These are phyloP conservation scores for Tetranychus piercei DNA, from an alignment of 2,888 invertebrate genomes.

Conservation along the genomic window DNA sequence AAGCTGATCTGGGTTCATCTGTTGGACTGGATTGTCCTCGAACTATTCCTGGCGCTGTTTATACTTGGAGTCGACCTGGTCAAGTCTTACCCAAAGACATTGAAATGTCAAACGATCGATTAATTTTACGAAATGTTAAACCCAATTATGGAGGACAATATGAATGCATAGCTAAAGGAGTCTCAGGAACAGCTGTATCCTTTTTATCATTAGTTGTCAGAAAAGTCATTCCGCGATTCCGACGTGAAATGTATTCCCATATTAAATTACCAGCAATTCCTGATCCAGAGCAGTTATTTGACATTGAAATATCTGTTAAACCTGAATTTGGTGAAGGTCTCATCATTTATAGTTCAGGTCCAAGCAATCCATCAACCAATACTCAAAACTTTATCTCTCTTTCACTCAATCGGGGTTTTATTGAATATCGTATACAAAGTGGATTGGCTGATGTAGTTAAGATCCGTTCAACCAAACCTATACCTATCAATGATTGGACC, in stretches of 20 bases:
- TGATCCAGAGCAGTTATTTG: constrained; percentile 60
- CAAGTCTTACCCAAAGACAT: constrained; percentile 45
- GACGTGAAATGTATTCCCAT: constrained; percentile 42
- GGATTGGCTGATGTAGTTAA: constrained; percentile 50
- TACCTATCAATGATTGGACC: constrained; percentile 65
- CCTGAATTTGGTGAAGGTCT: constrained; percentile 53
- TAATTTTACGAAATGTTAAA: constrained; percentile 66
- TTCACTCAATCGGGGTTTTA: constrained; percentile 54
- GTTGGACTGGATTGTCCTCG: constrained; percentile 52
- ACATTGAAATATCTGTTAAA: constrained; percentile 75
- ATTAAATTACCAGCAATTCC: constrained; percentile 55
- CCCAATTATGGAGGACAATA: constrained; percentile 58
- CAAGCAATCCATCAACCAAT: constrained; percentile 40
- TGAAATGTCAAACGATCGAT: constrained; percentile 46
- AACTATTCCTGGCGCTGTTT: constrained; percentile 44
- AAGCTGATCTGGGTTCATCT: constrained; percentile 38
- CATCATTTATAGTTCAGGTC: constrained; percentile 65
- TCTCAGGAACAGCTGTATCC: background rate
- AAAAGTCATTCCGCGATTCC: constrained; percentile 20
- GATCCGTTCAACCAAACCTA: constrained; percentile 48
- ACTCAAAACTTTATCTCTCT: constrained; percentile 56
- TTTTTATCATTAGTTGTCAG: constrained; percentile 4
- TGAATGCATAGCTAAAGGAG: constrained; percentile 46
- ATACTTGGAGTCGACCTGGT: constrained; percentile 57
- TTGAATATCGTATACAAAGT: constrained; percentile 63